Base-by-base conservation (phyloP, 2,113 vertebrate genomes). In the Oreochromis aureus region DNA sequence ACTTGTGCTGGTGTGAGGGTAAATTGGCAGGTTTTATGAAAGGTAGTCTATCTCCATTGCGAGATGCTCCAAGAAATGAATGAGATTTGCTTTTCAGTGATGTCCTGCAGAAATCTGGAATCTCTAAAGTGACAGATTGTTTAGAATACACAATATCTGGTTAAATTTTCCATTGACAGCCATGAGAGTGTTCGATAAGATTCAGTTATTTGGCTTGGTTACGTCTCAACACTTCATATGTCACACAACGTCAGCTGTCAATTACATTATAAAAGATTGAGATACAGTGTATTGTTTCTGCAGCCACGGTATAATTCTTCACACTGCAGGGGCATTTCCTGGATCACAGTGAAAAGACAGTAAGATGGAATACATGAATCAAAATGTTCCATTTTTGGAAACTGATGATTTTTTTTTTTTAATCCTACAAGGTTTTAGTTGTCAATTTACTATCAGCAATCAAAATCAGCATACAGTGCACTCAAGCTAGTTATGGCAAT, bases 1-100 rank as follows among this genome's bases (percentile, higher is more conserved):
- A 89, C 87, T 91, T 83, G 84, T 79, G 51, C 69, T 86, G 86
- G 86, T 86, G 81, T 84, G 83, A 88, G 86, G 76, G 51, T 82
- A 90, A 91, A 94, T 88, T 94, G 93, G 85, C 91, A 91, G 87
- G 34, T 92, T 92, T 91, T 89, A 92, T 88, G 86, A 89, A 93
- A 92, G 79, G 48, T 69, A 76, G 73, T 71, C 32, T 53, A 61
- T 80, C 71, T 84, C 51, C 54, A 71, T 82, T n/a, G 61, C 63
- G 19, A 87, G 69, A 55, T 86, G 71, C 84, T 87, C 63, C 24
- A 39, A 48, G 24, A 54, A 79, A 82, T 85, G 87, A 84, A 88
- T 79, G 82, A 82, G 61, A 89, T 90, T 88, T 89, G 80, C 66
- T 84, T 85, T 90, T 73, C 69, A 73, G 51, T 3, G 4, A 76